Evolutionary conservation across 2,888 invertebrate species (phyloP), one percentile per base, ranked within the genome.

Genomic region (Eilema griseolum): DNA sequence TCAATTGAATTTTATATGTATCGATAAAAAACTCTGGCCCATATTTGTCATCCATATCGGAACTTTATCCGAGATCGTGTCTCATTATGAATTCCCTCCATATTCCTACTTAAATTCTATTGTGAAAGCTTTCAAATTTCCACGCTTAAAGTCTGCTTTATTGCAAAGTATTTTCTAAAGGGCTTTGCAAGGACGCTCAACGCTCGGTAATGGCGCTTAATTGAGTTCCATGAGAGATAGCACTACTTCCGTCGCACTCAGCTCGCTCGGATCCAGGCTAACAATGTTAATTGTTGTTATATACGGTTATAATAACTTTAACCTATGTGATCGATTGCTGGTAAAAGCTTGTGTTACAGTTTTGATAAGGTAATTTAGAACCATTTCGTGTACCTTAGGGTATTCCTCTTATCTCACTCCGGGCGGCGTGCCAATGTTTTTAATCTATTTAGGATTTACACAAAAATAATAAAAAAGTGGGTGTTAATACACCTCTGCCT

Each of bases 171-270:
- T 65, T 65, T 65, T 46, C 31, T 65, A 61, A 26, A 65, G 61
- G 46, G 31, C 16, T 23, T 61, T 33, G 56, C 46, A 69, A 41
- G 74, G 62, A 61, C 71, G 73, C 71, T 59, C 64, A 61, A 61
- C 71, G 73, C 71, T 59, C 64, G 61, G 71, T 80, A 80, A 79
- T 77, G 73, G 76, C 23, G n/a, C 67, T 24, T 80, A 81, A 84
- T 84, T 81, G 71, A 78, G 69, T 83, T 80, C 70, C 66, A 75
- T 75, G 70, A 72, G 71, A 72, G 74, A 74, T 68, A 67, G 26
- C 67, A 74, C 71, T 70, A 74, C 73, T 62, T 60, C 52, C 73
- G 33, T 57, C 33, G 56, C 63, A 37, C 65, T 72, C 61, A 23
- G 56, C 20, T n/a, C 33, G 14, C 61, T n/a, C 31, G 20, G 46